Base-by-base conservation (phyloP, 2,113 vertebrate genomes). In the Rhodinocichla rosea region DNA sequence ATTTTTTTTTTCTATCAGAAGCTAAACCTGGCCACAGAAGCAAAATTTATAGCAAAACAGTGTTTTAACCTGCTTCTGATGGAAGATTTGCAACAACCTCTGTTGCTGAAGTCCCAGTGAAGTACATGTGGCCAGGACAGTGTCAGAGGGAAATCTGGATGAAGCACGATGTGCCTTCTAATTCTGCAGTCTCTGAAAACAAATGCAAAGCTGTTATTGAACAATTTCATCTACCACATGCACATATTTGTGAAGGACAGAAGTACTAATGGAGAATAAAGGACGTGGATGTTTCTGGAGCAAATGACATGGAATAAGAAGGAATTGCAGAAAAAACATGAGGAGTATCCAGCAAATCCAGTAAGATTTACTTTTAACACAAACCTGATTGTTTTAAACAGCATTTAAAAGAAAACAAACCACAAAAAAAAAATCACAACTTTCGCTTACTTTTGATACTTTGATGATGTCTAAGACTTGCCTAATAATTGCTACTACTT, bases 161-260 rank as follows among this genome's bases (percentile, higher is more conserved):
- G 1, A 19, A 68, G 15, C 2, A 0, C 40, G 7, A 20, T 40
- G 18, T 44, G n/a, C 3, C 8, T 81, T 65, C 15, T 57, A 59
- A 57, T 53, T 74, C 22, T 87, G 1, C 47, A 74, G 19, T 24
- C 20, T 57, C 63, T 83, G 73, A 77, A 83, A 90, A 65, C 5
- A 0, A n/a, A 49, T 55, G 44, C 3, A 57, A 62, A 53, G 3
- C 4, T 0, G 0, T 57, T 69, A 45, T 20, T 87, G 73, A 67
- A 83, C 1, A 4, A 24, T 74, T 83, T 89, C 0, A 24, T 37
- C 17, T 77, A 47, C 21, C 44, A 68, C 7, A 12, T 39, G 27
- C 11, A 28, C 30, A 11, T 2, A 47, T 40, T 49, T 86, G 6
- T n/a, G 35, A 79, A 60, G 49, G 40, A 60, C 20, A 75, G 33